These are phyloP conservation scores for Lepus oiostolus DNA, from an alignment of 2,797 vertebrate species.

Conservation along the genomic window DNA sequence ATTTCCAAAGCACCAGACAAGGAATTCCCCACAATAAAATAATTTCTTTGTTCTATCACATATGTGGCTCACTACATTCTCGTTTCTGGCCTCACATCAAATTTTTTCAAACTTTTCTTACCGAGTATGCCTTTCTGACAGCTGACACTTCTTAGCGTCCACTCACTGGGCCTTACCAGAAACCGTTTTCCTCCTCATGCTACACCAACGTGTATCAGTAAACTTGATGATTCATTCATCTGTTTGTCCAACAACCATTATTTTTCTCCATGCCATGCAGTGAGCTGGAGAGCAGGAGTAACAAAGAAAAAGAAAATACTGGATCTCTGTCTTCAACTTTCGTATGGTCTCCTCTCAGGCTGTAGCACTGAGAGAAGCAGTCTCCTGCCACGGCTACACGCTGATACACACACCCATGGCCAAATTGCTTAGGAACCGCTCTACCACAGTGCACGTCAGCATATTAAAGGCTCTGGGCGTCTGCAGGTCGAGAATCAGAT, in stretches of 20 bases:
- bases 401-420: too few relatives aligned
- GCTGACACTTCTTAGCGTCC: background rate
- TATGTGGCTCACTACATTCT: background rate
- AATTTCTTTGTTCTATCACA: slow-evolving; percentile 31
- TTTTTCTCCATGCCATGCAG: background rate
- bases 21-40: slow-evolving; percentile 14
- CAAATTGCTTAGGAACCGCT: slow-evolving; percentile 4
- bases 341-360: background rate
- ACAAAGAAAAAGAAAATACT: slow-evolving; percentile 41
- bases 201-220: background rate
- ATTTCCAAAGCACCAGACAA: background rate
- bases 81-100: background rate
- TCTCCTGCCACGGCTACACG: background rate
- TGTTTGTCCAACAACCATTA: slow-evolving; percentile 5
- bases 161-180: background rate
- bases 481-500: background rate
- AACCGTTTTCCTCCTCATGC: background rate
- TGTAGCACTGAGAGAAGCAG: slow-evolving; percentile 2
- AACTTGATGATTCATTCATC: slow-evolving; percentile 2
- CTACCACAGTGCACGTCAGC: background rate
- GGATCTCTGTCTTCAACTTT: background rate
- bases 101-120: background rate
- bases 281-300: background rate
- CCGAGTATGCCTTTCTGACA: background rate
- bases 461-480: slow-evolving; percentile 23